phyloP scores from a whole-genome alignment of 2,888 invertebrate species.

The Troglohyphantes excavatus region DNA sequence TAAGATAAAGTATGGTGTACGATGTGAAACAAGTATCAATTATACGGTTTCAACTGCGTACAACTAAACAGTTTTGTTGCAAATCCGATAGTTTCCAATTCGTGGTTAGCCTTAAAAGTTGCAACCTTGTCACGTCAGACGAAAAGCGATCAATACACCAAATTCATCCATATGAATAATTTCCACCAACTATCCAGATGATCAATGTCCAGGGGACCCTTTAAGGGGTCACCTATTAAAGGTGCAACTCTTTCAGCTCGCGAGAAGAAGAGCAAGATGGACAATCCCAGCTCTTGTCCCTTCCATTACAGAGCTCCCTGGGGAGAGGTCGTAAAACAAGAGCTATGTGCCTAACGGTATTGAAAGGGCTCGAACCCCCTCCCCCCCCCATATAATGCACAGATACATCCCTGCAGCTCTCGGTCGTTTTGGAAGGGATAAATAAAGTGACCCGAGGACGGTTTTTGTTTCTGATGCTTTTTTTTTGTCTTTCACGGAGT shows the following conservation, averaged over 20 bases:
- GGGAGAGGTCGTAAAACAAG: constrained; percentile 76
- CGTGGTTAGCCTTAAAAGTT: no score
- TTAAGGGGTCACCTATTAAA: constrained; percentile 66
- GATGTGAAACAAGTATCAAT: no score
- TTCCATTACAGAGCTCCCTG: constrained; percentile 61
- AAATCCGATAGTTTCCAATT: no score
- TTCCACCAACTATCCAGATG: neutral
- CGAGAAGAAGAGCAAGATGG: constrained; percentile 1
- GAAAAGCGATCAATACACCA: no score
- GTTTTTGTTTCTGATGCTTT: constrained; percentile 44
- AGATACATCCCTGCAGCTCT: neutral
- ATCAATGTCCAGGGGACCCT: constrained; percentile 46
- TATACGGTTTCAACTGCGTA: no score
- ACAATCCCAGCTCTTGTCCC: constrained; percentile 60
- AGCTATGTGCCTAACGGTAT: constrained; percentile 72
- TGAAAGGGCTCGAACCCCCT: constrained; percentile 36
- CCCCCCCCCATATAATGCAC: neutral
- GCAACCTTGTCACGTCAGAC: no score
- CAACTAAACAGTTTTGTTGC: no score
- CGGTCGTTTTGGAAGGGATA: constrained; percentile 39
- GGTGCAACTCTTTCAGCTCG: constrained; percentile 65
- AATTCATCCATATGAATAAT: neutral
- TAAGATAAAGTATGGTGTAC: no score
- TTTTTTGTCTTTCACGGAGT: neutral
- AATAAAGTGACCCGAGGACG: constrained; percentile 57